These are phyloP conservation scores for Myotis myotis DNA, from an alignment of 2,797 vertebrate species.

Conservation along the genomic window DNA sequence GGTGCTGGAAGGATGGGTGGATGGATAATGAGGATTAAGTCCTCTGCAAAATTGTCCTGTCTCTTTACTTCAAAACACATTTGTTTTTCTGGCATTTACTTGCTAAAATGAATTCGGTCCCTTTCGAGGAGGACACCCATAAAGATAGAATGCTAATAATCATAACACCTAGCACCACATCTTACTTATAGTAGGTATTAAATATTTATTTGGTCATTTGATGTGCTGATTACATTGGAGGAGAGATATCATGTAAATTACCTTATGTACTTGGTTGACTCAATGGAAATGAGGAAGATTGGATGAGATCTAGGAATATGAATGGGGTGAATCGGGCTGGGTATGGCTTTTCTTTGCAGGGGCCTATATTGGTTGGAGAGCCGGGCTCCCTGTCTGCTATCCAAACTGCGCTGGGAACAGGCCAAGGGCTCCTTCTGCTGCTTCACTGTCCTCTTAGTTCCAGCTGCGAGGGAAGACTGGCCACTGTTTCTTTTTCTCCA, in stretches of 20 bases:
- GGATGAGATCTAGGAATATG: background rate
- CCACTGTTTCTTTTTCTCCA: background rate
- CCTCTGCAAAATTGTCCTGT: background rate
- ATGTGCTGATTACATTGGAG: constrained; percentile 26
- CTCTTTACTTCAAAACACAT: background rate
- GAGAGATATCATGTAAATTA: background rate
- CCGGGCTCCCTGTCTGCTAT: background rate
- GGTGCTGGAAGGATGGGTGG: background rate
- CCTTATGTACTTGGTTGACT: background rate
- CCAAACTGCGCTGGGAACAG: background rate
- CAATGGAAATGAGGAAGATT: background rate
- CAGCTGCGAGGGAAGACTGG: background rate
- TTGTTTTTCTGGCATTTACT: background rate
- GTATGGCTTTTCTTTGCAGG: background rate
- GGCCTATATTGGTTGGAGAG: background rate
- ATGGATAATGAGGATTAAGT: background rate
- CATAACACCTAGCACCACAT: background rate
- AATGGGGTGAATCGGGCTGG: background rate
- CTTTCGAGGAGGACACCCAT: background rate
- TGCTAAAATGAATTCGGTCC: background rate
- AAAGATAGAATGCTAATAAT: background rate
- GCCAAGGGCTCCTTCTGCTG: background rate
- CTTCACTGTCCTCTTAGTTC: background rate
- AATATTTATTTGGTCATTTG: background rate
- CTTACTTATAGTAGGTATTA: background rate